Percentiles rank a stretch among this genome's conserved stretches.
These are phyloP conservation scores for Hydropotes inermis DNA, from an alignment of 2,113 vertebrate species.

Conservation along the genomic window DNA sequence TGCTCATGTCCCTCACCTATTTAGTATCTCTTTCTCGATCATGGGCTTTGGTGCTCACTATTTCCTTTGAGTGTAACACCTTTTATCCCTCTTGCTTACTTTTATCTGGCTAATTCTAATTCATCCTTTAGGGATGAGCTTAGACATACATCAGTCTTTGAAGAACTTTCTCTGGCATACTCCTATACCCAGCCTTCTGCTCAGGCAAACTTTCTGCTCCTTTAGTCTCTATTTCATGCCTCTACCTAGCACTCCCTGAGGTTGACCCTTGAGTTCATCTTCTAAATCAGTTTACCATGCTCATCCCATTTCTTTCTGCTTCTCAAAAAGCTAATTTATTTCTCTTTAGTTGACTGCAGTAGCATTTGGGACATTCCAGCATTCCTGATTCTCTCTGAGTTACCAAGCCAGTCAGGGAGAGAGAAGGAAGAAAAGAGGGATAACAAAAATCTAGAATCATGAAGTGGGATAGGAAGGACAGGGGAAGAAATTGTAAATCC, in stretches of 20 bases:
- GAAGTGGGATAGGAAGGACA: background rate
- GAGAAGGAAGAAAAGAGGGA: background rate
- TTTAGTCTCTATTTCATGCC: background rate
- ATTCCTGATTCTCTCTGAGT: background rate
- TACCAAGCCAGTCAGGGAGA: background rate
- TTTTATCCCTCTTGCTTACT: background rate
- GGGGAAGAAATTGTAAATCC: background rate
- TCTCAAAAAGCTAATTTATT: background rate
- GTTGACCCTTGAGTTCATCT: background rate
- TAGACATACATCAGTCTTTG: background rate
- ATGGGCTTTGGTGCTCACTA: background rate
- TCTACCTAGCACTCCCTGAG: background rate
- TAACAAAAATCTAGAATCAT: background rate
- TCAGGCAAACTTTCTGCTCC: background rate
- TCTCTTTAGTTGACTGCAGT: background rate
- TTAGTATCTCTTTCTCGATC: background rate
- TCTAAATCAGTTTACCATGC: background rate
- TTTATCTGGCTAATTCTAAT: background rate
- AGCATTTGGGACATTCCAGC: background rate
- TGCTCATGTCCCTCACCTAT: background rate
- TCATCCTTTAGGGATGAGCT: background rate
- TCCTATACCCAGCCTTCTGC: background rate
- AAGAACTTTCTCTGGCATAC: background rate
- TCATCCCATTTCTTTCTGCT: background rate
- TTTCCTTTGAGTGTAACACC: background rate